Conservation (phyloP, 1,140 invertebrate species). For the Coptotermes formosanus region DNA sequence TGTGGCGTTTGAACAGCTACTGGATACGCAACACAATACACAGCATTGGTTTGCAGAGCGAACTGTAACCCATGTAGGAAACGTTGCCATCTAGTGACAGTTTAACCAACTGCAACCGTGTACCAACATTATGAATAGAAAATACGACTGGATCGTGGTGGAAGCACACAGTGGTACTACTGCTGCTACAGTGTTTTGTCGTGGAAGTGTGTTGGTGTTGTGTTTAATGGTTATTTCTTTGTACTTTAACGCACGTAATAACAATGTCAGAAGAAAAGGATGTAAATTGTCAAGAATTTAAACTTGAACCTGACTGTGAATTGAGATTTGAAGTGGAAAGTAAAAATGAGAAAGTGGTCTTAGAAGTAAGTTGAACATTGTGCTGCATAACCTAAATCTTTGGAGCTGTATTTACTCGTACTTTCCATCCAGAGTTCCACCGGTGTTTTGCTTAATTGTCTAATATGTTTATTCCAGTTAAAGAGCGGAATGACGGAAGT, state of each 20-base stretch:
- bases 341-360: constrained; percentile 77
- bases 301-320: constrained; percentile 85
- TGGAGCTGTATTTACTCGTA: background rate
- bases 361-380: constrained; percentile 63
- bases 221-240: no score
- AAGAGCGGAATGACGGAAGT: constrained; percentile 88
- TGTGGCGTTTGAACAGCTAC: no score
- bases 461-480: constrained; percentile 57
- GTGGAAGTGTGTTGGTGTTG: no score
- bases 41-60: no score
- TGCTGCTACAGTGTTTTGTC: no score
- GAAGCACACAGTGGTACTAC: no score
- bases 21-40: no score
- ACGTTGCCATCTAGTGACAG: no score
- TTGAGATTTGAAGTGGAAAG: constrained; percentile 91
- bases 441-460: constrained; percentile 62
- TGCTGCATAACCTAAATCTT: background rate
- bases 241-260: background rate
- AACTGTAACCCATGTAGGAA: no score
- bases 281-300: constrained; percentile 65
- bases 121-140: no score
- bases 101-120: no score
- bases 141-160: no score
- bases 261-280: constrained; percentile 34
- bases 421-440: background rate